Conservation (phyloP, 2,888 invertebrate species). For the Dione juno region DNA sequence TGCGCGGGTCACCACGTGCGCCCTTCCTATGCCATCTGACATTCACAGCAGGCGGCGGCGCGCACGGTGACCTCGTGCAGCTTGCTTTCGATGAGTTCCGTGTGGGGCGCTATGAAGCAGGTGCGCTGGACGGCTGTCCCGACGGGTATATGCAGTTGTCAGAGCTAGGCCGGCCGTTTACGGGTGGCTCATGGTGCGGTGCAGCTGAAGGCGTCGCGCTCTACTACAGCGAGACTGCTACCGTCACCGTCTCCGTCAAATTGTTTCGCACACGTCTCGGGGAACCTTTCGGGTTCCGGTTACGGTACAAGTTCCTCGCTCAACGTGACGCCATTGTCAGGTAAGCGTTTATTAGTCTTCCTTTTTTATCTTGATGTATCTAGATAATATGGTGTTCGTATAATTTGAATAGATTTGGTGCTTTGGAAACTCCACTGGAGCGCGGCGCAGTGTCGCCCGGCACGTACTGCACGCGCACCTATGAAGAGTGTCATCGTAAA, state of each 20-base stretch:
- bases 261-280: conserved; percentile 88
- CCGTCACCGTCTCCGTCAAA: conserved; percentile 93
- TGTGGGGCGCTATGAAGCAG: conserved; percentile 91
- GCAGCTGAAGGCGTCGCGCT: conserved; percentile 90
- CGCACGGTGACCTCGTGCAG: conserved; percentile 95
- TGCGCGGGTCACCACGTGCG: conserved; percentile 89
- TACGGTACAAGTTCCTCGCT: conserved; percentile 92
- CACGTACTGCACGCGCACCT: conserved; percentile 92
- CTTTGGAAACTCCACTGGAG: conserved; percentile 89
- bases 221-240: conserved; percentile 95
- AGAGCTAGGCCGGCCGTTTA: conserved; percentile 93
- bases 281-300: conserved; percentile 90
- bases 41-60: conserved; percentile 94
- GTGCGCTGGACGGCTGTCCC: conserved; percentile 90
- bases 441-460: conserved; percentile 93
- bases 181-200: conserved; percentile 96
- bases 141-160: conserved; percentile 95
- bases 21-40: conserved; percentile 95
- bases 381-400: too few species aligned
- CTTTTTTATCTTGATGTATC: too few species aligned
- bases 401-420: conserved; percentile 84
- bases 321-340: conserved; percentile 90
- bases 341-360: conserved; percentile 57
- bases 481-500: conserved; percentile 93
- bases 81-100: conserved; percentile 94